Conservation (phyloP, 2,797 vertebrate genomes). For the Cynodonichthys magdalenae region DNA sequence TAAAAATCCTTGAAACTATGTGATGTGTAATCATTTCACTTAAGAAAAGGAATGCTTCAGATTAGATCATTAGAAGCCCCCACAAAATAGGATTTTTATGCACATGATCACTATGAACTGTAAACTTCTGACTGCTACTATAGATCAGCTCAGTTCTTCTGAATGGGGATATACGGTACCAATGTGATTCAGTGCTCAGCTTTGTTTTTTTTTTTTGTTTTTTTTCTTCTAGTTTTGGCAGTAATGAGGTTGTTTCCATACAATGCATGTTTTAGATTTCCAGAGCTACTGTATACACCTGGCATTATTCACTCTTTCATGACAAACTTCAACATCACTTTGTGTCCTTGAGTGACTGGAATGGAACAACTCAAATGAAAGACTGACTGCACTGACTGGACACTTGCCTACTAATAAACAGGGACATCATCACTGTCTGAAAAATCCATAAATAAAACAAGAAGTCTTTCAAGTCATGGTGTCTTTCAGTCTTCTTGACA, state of each 20-base stretch:
- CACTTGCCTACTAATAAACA: conserved; percentile 30
- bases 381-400: conserved; percentile 15
- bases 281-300: background rate
- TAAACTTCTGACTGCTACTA: no score
- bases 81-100: no score
- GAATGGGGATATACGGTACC: no score
- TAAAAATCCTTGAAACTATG: no score
- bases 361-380: conserved; percentile 10
- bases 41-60: no score
- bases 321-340: conserved; percentile 1
- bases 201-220: no score
- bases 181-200: background rate
- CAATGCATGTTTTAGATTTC: background rate
- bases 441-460: conserved; percentile 32
- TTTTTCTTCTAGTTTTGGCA: background rate
- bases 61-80: no score
- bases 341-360: conserved; percentile 24
- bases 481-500: conserved; percentile 37
- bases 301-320: conserved; percentile 8
- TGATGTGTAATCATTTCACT: no score
- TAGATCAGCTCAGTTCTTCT: no score
- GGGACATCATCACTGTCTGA: conserved; percentile 28
- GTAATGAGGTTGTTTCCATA: background rate
- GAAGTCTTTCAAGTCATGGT: background rate
- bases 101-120: no score